phyloP scores from a whole-genome alignment of 2,888 invertebrate species.

The Perizoma flavofasciatum region DNA sequence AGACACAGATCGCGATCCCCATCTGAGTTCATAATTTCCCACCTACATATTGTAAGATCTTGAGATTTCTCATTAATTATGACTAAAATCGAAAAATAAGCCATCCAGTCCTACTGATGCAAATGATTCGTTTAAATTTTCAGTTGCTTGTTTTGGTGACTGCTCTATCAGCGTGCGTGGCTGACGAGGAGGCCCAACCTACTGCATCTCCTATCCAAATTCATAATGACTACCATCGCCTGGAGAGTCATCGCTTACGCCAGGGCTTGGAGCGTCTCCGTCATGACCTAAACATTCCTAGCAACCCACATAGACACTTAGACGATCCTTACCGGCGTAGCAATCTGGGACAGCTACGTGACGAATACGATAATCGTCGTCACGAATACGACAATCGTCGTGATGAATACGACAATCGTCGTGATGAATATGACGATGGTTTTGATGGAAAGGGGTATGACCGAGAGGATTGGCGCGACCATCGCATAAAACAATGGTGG shows the following conservation, averaged over 20 bases:
- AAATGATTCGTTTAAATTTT: slow-evolving; percentile 9
- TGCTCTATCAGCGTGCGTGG: slow-evolving; percentile 30
- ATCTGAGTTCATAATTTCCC: too few relatives aligned
- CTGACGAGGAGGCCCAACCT: slow-evolving; percentile 25
- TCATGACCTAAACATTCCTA: slow-evolving; percentile 17
- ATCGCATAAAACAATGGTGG: slow-evolving; percentile 17
- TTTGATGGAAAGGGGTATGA: slow-evolving; percentile 4
- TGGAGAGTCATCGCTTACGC: slow-evolving; percentile 22
- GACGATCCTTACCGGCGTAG: slow-evolving; percentile 21
- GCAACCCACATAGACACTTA: slow-evolving; percentile 18
- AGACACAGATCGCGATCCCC: too few relatives aligned
- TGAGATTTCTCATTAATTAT: too few relatives aligned
- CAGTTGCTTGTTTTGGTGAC: slow-evolving; percentile 44
- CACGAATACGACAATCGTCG: neutral
- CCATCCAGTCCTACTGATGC: too few relatives aligned
- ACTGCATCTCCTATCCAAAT: slow-evolving; percentile 17
- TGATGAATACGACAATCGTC: slow-evolving; percentile 1
- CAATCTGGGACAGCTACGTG: slow-evolving; percentile 1
- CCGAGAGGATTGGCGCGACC: slow-evolving; percentile 6
- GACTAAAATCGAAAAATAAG: too few relatives aligned
- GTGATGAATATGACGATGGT: slow-evolving; percentile 21
- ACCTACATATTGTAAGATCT: too few relatives aligned
- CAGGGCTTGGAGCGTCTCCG: slow-evolving; percentile 29
- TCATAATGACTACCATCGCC: slow-evolving; percentile 23
- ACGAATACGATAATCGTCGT: slow-evolving; percentile 6